phyloP scores from a whole-genome alignment of 2,888 invertebrate species.

The Eucera pruinosa region DNA sequence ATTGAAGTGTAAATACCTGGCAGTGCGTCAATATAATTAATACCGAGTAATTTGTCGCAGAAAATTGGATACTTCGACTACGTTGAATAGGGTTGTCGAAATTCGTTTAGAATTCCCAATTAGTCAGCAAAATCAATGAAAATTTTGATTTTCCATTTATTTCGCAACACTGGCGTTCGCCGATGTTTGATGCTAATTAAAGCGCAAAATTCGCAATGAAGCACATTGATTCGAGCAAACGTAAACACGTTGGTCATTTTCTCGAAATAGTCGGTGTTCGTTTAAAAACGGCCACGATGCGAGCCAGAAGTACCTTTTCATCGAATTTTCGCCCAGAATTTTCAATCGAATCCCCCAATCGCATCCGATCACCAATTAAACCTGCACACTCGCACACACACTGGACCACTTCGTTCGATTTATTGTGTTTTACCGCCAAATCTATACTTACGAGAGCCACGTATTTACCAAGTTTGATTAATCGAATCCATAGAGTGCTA shows the following conservation, averaged over 20 bases:
- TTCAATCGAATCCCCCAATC: slow-evolving; percentile 24
- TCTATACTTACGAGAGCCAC: neutral
- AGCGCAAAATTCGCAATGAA: slow-evolving; percentile 2
- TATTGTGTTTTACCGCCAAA: slow-evolving; percentile 4
- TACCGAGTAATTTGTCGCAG: too few relatives aligned
- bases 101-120: too few relatives aligned
- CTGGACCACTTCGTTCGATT: slow-evolving; percentile 2
- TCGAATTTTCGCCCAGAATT: slow-evolving; percentile 9
- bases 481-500: neutral
- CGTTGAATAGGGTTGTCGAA: neutral
- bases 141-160: too few relatives aligned
- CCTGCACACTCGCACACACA: slow-evolving; percentile 5
- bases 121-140: too few relatives aligned
- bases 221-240: neutral
- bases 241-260: slow-evolving; percentile 15
- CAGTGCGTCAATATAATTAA: too few relatives aligned
- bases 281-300: slow-evolving; percentile 18
- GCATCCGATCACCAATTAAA: slow-evolving; percentile 20
- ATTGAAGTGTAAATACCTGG: too few relatives aligned
- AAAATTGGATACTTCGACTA: neutral
- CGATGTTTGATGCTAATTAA: slow-evolving; percentile 15
- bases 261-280: neutral
- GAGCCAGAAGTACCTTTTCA: slow-evolving; percentile 15
- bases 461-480: neutral
- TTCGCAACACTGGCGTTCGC: neutral